Percentiles rank a stretch among this genome's conserved stretches.
These are phyloP conservation scores for Trachelus iudaicus DNA, from an alignment of 2,888 invertebrate genomes.

Conservation along the genomic window DNA sequence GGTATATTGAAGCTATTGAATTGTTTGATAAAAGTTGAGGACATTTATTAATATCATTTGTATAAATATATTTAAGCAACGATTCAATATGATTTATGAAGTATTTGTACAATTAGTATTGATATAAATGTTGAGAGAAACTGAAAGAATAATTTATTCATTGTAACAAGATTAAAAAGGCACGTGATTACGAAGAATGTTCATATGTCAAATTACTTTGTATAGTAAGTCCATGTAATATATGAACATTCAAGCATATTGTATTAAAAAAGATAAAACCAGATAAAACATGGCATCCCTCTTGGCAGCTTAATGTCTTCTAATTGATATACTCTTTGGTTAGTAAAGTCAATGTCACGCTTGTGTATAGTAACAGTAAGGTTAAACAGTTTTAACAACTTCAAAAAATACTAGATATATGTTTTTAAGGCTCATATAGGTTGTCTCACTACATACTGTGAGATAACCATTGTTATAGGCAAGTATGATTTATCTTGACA, in stretches of 20 bases:
- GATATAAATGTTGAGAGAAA: not conserved
- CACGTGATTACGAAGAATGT: not conserved
- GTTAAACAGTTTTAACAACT: constrained; percentile 4
- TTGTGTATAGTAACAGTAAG: not conserved
- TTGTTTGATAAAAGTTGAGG: not conserved
- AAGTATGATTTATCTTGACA: constrained; percentile 3
- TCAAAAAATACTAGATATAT: not conserved
- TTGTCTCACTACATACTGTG: not conserved
- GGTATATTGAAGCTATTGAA: not conserved
- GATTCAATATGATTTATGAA: not conserved
- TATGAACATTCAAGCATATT: not conserved
- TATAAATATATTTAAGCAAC: constrained; percentile 1
- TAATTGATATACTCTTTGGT: constrained; percentile 18
- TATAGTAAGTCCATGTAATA: not conserved
- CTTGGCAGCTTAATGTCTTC: not conserved
- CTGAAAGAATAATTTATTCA: not conserved
- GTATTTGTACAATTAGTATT: constrained; percentile 7
- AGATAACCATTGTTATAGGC: not conserved
- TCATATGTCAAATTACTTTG: not conserved
- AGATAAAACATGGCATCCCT: not conserved
- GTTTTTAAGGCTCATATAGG: not conserved
- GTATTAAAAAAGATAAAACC: not conserved
- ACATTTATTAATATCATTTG: constrained; percentile 1
- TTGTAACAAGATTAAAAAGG: constrained; percentile 1
- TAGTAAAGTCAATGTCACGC: constrained; percentile 11